Evolutionary conservation across 2,888 invertebrate species (phyloP).

Genomic region (Ochropleura leucogaster): DNA sequence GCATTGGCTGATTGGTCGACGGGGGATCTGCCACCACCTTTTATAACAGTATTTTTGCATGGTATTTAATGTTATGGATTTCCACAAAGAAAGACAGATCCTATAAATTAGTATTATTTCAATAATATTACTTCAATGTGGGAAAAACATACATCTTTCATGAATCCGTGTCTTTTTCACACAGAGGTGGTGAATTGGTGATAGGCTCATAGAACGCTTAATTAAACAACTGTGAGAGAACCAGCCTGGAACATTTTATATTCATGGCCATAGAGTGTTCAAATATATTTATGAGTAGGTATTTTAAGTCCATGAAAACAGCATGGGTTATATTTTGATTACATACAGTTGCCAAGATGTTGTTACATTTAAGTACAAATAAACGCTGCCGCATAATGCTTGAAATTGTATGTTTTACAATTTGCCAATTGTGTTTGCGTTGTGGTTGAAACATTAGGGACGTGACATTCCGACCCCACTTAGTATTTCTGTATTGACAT

Average conservation of each 20-base stretch:
- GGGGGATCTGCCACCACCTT: not conserved
- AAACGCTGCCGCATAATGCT: conserved; percentile 6
- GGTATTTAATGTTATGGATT: too few relatives aligned
- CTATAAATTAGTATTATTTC: too few relatives aligned
- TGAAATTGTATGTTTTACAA: not conserved
- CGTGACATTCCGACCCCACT: too few relatives aligned
- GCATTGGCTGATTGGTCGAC: not conserved
- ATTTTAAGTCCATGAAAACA: too few relatives aligned
- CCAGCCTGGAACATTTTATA: not conserved
- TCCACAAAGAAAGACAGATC: too few relatives aligned
- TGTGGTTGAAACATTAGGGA: too few relatives aligned
- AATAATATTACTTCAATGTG: not conserved
- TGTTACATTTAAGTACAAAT: conserved; percentile 20
- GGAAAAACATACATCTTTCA: not conserved
- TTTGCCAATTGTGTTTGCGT: not conserved
- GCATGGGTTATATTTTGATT: conserved; percentile 18
- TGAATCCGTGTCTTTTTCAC: not conserved
- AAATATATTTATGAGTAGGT: not conserved
- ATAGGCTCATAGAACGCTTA: not conserved
- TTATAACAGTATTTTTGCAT: not conserved
- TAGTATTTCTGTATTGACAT: too few relatives aligned
- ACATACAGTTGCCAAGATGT: conserved; percentile 12
- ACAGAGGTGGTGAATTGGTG: not conserved
- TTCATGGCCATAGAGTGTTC: not conserved
- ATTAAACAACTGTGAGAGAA: not conserved